Evolutionary conservation across 2,888 invertebrate genomes (phyloP).

Genomic region (Leptopilina syphax): DNA sequence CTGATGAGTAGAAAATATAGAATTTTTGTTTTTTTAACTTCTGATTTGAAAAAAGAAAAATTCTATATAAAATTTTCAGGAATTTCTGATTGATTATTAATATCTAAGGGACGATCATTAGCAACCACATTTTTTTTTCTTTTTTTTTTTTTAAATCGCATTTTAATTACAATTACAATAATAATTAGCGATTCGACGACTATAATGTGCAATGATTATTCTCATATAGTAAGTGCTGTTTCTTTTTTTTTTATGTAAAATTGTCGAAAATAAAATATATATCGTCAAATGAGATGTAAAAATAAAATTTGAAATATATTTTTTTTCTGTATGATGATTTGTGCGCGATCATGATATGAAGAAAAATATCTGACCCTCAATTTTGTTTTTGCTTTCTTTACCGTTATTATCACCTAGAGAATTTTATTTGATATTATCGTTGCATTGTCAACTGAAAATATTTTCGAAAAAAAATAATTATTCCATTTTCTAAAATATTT

Average conservation of each 20-base stretch:
- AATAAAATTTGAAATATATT: slow-evolving; percentile 38
- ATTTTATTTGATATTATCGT: too few relatives aligned
- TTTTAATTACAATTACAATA: slow-evolving; percentile 18
- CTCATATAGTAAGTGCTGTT: slow-evolving; percentile 18
- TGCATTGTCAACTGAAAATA: too few relatives aligned
- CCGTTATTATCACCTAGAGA: not conserved
- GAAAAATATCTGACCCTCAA: slow-evolving; percentile 27
- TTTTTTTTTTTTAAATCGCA: not conserved
- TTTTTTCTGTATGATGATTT: slow-evolving; percentile 20
- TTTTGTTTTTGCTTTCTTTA: not conserved
- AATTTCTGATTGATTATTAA: slow-evolving; percentile 17
- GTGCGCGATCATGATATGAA: slow-evolving; percentile 35
- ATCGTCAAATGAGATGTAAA: slow-evolving; percentile 28
- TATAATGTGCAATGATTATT: slow-evolving; percentile 33
- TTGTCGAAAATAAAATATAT: slow-evolving; percentile 32
- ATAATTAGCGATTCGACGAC: slow-evolving; percentile 22
- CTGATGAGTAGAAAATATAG: slow-evolving; percentile 3
- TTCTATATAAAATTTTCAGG: slow-evolving; percentile 9
- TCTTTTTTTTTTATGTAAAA: slow-evolving; percentile 21
- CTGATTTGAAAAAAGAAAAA: not conserved
- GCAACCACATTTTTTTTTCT: slow-evolving; percentile 6
- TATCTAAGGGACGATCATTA: slow-evolving; percentile 37
- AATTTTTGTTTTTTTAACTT: not conserved
- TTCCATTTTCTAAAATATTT: too few relatives aligned
- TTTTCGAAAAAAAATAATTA: too few relatives aligned